phyloP scores from a whole-genome alignment of 2,797 vertebrate species.

The Pristis pectinata region DNA sequence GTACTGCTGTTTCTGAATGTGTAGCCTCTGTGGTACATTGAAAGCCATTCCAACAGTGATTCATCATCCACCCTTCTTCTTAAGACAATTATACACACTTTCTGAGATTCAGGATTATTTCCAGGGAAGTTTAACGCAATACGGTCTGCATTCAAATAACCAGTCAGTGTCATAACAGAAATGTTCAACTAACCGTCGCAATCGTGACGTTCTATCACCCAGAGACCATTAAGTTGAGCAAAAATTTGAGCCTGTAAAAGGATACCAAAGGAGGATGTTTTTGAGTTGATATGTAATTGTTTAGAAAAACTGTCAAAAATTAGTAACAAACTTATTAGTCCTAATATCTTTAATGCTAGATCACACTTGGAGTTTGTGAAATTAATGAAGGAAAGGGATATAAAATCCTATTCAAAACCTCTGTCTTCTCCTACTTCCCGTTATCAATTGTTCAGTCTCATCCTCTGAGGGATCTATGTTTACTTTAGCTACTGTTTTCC shows the following conservation, averaged over 20 bases:
- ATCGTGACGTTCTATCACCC: neutral
- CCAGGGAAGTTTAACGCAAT: neutral
- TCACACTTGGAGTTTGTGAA: neutral
- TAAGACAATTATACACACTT: neutral
- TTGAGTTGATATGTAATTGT: neutral
- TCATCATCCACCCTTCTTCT: neutral
- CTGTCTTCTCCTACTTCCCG: too few species aligned
- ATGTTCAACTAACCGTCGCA: too few species aligned
- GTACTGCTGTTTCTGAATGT: neutral
- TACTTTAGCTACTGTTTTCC: too few species aligned
- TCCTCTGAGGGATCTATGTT: too few species aligned
- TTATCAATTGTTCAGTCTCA: too few species aligned
- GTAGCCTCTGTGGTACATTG: neutral
- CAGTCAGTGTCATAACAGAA: neutral
- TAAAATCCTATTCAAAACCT: neutral
- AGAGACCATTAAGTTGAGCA: neutral
- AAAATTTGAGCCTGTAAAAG: neutral
- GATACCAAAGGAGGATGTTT: neutral
- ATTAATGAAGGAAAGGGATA: neutral
- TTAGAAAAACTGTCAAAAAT: neutral
- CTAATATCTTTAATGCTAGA: too few species aligned
- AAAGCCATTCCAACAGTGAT: neutral
- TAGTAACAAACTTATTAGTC: neutral
- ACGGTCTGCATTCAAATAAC: neutral
- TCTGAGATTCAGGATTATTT: neutral